Conservation (phyloP, 2,888 invertebrate species). For the Caradrina kadenii region DNA sequence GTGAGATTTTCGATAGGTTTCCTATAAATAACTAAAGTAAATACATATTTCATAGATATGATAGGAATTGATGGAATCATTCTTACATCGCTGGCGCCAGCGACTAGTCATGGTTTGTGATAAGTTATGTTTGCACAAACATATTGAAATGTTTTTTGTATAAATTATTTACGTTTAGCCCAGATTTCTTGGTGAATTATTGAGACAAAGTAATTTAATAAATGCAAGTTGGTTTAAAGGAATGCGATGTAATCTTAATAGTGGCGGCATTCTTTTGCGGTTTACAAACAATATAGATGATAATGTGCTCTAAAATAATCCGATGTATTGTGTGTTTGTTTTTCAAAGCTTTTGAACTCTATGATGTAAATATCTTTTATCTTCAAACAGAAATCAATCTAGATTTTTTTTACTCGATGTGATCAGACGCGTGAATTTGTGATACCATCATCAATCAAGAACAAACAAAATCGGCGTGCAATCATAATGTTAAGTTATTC, state of each 20-base stretch:
- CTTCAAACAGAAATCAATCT: constrained; percentile 18
- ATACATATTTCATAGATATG: constrained; percentile 59
- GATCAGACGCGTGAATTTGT: constrained; percentile 39
- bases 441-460: constrained; percentile 40
- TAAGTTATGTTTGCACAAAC: constrained; percentile 62
- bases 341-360: constrained; percentile 24
- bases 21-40: constrained; percentile 59
- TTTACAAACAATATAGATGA: constrained; percentile 42
- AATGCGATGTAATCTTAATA: constrained; percentile 45
- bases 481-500: constrained; percentile 42
- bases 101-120: constrained; percentile 48
- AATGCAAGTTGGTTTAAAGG: constrained; percentile 40
- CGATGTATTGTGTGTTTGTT: constrained; percentile 32
- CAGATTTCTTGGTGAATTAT: constrained; percentile 55
- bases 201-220: constrained; percentile 42
- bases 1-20: constrained; percentile 45
- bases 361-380: constrained; percentile 20
- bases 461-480: constrained; percentile 29
- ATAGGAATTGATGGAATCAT: constrained; percentile 58
- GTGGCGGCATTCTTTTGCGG: constrained; percentile 48
- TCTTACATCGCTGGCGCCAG: constrained; percentile 58
- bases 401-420: constrained; percentile 27
- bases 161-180: constrained; percentile 58
- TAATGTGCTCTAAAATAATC: constrained; percentile 38
- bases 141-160: constrained; percentile 55